Evolutionary conservation across 2,113 vertebrate species (phyloP).

Genomic region (Ictalurus furcatus): DNA sequence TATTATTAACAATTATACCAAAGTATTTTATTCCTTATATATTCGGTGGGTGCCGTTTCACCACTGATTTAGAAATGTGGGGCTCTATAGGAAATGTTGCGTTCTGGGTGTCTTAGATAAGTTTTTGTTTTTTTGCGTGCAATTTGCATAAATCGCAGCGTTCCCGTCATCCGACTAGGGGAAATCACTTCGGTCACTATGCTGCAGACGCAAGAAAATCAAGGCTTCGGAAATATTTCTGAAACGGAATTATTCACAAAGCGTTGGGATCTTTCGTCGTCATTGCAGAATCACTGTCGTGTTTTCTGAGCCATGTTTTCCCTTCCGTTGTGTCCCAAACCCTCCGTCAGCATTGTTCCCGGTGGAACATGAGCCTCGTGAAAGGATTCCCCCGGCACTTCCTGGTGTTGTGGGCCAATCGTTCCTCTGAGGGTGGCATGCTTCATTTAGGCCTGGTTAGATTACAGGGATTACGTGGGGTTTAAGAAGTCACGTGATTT

Average conservation of each 20-base stretch:
- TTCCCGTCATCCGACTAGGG: too few species aligned
- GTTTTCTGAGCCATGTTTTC: not conserved
- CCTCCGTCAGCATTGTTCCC: constrained; percentile 31
- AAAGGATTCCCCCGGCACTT: not conserved
- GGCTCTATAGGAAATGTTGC: too few species aligned
- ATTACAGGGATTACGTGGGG: not conserved
- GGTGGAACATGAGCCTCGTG: constrained; percentile 37
- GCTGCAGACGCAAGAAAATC: not conserved
- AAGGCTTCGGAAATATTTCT: not conserved
- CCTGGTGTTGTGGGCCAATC: not conserved
- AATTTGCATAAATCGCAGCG: too few species aligned
- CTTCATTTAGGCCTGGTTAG: constrained; percentile 10
- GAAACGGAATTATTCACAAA: not conserved
- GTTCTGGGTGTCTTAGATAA: too few species aligned
- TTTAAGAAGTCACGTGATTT: not conserved
- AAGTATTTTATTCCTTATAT: too few species aligned
- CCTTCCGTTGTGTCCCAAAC: constrained; percentile 18
- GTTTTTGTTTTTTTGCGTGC: too few species aligned
- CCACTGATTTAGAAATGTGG: too few species aligned
- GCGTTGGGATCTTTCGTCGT: not conserved
- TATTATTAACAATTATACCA: too few species aligned
- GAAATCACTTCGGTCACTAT: not conserved
- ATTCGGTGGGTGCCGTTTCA: too few species aligned
- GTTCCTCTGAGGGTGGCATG: not conserved
- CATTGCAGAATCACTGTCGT: not conserved